Evolutionary conservation across 1,140 invertebrate species (phyloP), one percentile per base, ranked within the genome.

Genomic region (Drosophila guanche): DNA sequence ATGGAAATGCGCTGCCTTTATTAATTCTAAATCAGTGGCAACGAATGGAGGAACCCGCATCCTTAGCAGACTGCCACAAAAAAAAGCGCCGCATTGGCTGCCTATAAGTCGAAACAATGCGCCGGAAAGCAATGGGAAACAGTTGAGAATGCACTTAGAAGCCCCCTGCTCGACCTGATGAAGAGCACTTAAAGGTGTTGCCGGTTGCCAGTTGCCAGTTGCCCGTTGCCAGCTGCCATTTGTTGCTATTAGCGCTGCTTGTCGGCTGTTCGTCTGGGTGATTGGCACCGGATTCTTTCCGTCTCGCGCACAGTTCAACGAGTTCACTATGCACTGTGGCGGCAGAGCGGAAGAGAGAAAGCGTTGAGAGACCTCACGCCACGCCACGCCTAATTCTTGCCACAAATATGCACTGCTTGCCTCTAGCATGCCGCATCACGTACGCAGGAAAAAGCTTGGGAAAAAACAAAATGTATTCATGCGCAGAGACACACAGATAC

Each of bases 11-110:
- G 55, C 54, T 54, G 52, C 68, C 65, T 78, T 81, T 88, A 86
- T 86, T 86, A 88, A 86, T 88, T 86, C 81, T 86, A 86, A 86
- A 88, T 86, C 77, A 78, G 72, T 58, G 59, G 33, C 33, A 37
- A 12, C 33, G 33, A 7, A 12, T 10, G 10, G 10, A 12, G 16
- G 16, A 20, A 20, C 16, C 1, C 16, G 0, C 1, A 1, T 20
- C 16, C 16, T 20, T 20, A 20, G 16, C 20, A 65, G 29, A 50
- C 51, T 50, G 45, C 50, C 47, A 48, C 29, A 55, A 52, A 53
- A n/a, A n/a, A 37, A 20, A 23, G 16, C 5, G 23, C 33, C 23
- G 16, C n/a, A 33, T 37, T 37, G 25, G 16, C 23, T 16, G 33
- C 23, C 63, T 53, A 37, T 46, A 48, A 37, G 12, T 37, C 37